Percentiles rank a stretch among this genome's conserved stretches.
Evolutionary conservation across 2,797 vertebrate genomes (phyloP).

Genomic region (Notolabrus celidotus): DNA sequence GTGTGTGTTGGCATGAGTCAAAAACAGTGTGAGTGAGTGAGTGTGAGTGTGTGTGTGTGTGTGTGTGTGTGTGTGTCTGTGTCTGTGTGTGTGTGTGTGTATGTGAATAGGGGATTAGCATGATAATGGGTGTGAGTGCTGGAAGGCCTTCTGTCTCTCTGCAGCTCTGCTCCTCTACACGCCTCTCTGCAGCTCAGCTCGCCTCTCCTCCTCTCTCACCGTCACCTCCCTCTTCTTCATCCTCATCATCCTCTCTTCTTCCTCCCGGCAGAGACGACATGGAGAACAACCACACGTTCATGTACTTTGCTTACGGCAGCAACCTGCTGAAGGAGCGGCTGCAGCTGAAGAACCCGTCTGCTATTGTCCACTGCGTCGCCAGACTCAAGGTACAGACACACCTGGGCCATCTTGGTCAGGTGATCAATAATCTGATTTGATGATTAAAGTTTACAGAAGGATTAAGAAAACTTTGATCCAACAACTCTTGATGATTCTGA

Average conservation of each 20-base stretch:
- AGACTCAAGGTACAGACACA: conserved; percentile 73
- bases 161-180: conserved; percentile 32
- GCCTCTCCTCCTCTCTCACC: conserved; percentile 10
- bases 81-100: not conserved
- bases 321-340: conserved; percentile 84
- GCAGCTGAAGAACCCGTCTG: conserved; percentile 83
- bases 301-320: conserved; percentile 85
- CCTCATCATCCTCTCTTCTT: conserved; percentile 17
- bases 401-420: not conserved
- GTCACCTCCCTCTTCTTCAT: not conserved
- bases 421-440: too few relatives aligned
- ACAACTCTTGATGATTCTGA: too few relatives aligned
- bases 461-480: too few relatives aligned
- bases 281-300: conserved; percentile 72
- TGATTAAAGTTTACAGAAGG: too few relatives aligned
- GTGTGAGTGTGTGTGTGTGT: not conserved
- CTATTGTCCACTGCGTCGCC: conserved; percentile 75
- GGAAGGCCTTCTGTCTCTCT: conserved; percentile 55
- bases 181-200: conserved; percentile 26
- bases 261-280: conserved; percentile 45
- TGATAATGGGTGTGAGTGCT: conserved; percentile 68
- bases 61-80: not conserved
- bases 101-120: conserved; percentile 65
- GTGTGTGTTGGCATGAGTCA: too few relatives aligned
- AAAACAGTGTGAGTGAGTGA: too few relatives aligned